A percentile compares a stretch with the other conserved stretches of the same genome.
Conservation (phyloP, 2,113 vertebrate genomes). For the Penelope pileata region DNA sequence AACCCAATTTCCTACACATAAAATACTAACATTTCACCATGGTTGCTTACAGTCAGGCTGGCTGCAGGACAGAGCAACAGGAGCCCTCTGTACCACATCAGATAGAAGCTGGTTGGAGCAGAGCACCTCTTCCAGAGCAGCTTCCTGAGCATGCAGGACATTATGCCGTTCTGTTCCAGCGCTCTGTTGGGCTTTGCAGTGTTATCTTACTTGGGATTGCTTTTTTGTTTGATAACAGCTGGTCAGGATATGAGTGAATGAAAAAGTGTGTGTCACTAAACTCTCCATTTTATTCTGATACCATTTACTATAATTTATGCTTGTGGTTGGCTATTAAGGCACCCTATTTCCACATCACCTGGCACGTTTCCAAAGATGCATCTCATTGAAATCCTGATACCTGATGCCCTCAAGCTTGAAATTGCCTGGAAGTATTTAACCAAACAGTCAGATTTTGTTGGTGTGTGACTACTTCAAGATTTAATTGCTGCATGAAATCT, state of each 20-base stretch:
- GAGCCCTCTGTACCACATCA: background rate
- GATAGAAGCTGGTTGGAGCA: background rate
- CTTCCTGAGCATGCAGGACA: background rate
- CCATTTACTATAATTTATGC: slow-evolving; percentile 4
- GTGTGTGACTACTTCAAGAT: background rate
- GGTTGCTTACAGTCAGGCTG: background rate
- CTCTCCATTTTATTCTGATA: background rate
- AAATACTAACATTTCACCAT: background rate
- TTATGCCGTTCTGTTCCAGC: background rate
- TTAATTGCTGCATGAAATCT: background rate
- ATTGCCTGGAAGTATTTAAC: slow-evolving; percentile 19
- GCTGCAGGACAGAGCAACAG: background rate
- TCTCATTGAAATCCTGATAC: slow-evolving; percentile 5
- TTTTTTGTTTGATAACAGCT: background rate
- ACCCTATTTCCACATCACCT: slow-evolving; percentile 26
- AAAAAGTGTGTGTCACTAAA: background rate
- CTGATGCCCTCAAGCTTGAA: slow-evolving; percentile 6
- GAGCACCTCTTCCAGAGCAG: background rate
- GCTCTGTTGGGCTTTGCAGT: background rate
- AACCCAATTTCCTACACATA: background rate
- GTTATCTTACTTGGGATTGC: background rate
- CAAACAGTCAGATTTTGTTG: background rate
- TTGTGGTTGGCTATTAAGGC: slow-evolving; percentile 13
- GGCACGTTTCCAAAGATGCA: background rate
- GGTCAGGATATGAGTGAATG: background rate